Evolutionary conservation across 35 echinoderm and acorn worm species (phyloP).

Genomic region (Apostichopus californicus): DNA sequence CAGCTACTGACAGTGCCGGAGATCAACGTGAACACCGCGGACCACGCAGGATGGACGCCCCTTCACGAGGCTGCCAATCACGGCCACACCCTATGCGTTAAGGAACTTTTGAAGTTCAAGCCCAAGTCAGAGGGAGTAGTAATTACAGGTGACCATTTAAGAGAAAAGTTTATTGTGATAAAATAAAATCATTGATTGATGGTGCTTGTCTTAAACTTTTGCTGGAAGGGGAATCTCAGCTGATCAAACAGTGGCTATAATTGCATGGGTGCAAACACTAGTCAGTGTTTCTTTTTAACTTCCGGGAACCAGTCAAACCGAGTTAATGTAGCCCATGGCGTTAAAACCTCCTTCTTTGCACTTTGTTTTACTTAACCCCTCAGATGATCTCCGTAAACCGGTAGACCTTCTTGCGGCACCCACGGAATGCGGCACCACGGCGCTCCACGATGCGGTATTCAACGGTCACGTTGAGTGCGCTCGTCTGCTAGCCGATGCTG

Average conservation of each 20-base stretch:
- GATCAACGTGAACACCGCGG: slow-evolving; percentile 82
- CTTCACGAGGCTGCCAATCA: slow-evolving; percentile 93
- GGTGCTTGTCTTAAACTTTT: too few species aligned
- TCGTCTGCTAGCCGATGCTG: slow-evolving; percentile 65
- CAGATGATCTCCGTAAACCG: neutral
- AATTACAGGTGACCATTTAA: neutral
- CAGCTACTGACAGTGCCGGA: slow-evolving; percentile 65
- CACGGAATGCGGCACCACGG: slow-evolving; percentile 83
- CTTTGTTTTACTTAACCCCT: neutral
- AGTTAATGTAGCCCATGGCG: too few species aligned
- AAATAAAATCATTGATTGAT: too few species aligned
- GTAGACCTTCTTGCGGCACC: slow-evolving; percentile 76
- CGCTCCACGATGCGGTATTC: slow-evolving; percentile 86
- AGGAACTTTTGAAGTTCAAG: slow-evolving; percentile 79
- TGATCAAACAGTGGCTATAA: too few species aligned
- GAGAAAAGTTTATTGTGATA: too few species aligned
- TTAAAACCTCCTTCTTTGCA: neutral
- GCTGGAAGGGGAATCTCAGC: too few species aligned
- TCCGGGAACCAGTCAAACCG: neutral
- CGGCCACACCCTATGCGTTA: slow-evolving; percentile 67
- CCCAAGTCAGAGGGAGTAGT: slow-evolving; percentile 1
- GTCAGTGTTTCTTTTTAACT: too few species aligned
- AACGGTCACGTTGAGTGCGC: slow-evolving; percentile 70
- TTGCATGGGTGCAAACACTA: too few species aligned
- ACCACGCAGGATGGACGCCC: slow-evolving; percentile 89